Evolutionary conservation across 2,888 invertebrate species (phyloP).

Genomic region (Stenodema calcarata): DNA sequence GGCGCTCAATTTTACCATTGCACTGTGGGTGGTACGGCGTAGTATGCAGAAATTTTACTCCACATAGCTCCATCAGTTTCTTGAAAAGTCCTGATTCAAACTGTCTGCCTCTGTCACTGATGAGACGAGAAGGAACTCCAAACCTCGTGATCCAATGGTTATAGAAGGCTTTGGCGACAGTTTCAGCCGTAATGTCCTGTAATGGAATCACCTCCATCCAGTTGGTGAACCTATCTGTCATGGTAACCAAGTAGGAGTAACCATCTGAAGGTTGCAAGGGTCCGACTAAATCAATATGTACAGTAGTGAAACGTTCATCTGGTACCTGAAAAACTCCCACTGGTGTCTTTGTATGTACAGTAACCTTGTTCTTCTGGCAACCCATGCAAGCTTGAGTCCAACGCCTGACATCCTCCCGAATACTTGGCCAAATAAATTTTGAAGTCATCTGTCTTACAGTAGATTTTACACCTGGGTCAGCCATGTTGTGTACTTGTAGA

Average conservation of each 20-base stretch:
- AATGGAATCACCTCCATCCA: conserved; percentile 61
- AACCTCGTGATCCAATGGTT: conserved; percentile 61
- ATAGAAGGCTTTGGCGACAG: conserved; percentile 60
- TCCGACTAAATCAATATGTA: conserved; percentile 63
- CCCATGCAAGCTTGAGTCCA: conserved; percentile 58
- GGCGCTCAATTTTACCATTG: conserved; percentile 25
- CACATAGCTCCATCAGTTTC: conserved; percentile 53
- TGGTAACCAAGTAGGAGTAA: conserved; percentile 60
- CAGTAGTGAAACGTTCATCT: conserved; percentile 60
- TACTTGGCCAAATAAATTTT: not conserved
- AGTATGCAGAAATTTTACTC: conserved; percentile 56
- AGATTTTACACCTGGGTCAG: conserved; percentile 24
- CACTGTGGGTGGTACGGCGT: conserved; percentile 55
- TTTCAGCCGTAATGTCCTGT: conserved; percentile 60
- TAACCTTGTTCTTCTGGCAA: conserved; percentile 60
- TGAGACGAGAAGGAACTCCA: conserved; percentile 60
- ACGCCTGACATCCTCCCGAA: not conserved
- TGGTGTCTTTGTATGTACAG: conserved; percentile 56
- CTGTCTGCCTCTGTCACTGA: conserved; percentile 61
- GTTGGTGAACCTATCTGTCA: conserved; percentile 59
- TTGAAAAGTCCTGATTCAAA: conserved; percentile 58
- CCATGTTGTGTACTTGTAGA: not conserved
- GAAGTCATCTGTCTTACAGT: conserved; percentile 19
- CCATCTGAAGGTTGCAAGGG: conserved; percentile 60
- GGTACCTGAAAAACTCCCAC: conserved; percentile 55